Percentiles rank a stretch among this genome's conserved stretches.
phyloP scores from a whole-genome alignment of 2,797 vertebrate genomes.

The Schizopygopsis pylzovi region DNA sequence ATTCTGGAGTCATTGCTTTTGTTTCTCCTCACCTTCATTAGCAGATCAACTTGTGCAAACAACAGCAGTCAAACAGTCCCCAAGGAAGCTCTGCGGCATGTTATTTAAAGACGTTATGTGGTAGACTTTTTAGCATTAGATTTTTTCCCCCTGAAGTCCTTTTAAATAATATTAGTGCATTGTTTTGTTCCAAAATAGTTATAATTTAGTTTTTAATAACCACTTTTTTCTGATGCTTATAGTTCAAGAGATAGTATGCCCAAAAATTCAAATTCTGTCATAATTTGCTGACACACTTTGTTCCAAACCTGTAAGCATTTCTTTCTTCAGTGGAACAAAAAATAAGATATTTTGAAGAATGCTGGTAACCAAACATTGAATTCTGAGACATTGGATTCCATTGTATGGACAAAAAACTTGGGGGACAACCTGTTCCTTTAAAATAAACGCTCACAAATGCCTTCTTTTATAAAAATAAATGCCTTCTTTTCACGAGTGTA shows the following conservation, averaged over 20 bases:
- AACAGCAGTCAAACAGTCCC: slow-evolving; percentile 23
- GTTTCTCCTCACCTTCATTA: slow-evolving; percentile 53
- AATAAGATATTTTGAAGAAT: neutral
- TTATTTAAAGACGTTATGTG: slow-evolving; percentile 5
- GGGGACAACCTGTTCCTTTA: neutral
- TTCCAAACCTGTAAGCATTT: neutral
- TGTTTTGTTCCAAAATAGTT: neutral
- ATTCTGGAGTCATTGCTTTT: slow-evolving; percentile 64
- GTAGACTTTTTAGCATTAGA: neutral
- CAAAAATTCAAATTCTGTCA: neutral
- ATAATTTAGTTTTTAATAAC: neutral
- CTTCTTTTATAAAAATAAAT: too few relatives aligned
- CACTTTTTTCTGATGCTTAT: neutral
- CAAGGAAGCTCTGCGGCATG: slow-evolving; percentile 12
- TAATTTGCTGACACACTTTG: neutral
- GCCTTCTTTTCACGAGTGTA: neutral
- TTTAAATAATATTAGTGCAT: neutral
- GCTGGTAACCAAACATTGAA: neutral
- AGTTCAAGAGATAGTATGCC: too few relatives aligned
- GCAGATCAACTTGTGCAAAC: slow-evolving; percentile 23
- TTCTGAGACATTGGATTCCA: neutral
- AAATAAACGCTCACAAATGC: too few relatives aligned
- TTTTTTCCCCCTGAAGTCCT: neutral
- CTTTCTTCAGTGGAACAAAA: neutral
- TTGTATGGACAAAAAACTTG: neutral